Conservation (phyloP, 1,140 invertebrate species). For the Euwallacea similis region DNA sequence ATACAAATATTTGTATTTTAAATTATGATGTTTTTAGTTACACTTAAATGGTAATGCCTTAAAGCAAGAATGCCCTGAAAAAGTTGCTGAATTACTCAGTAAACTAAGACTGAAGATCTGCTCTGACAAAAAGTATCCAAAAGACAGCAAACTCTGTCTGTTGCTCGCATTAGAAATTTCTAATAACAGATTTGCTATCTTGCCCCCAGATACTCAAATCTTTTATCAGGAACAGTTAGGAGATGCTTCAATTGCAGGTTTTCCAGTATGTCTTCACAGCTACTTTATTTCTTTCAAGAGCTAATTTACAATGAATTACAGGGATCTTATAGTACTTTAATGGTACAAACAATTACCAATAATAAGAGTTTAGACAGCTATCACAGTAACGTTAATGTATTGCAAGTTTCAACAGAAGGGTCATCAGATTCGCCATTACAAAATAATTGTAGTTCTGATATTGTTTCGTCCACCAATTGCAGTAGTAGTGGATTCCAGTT, state of each 20-base stretch:
- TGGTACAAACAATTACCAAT: constrained; percentile 41
- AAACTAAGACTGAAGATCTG: constrained; percentile 40
- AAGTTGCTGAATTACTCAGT: constrained; percentile 42
- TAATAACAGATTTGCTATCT: constrained; percentile 42
- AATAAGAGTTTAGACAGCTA: constrained; percentile 44
- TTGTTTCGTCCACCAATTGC: constrained; percentile 2
- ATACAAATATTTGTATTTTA: constrained; percentile 4
- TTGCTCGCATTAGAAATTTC: constrained; percentile 45
- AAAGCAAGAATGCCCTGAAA: constrained; percentile 39
- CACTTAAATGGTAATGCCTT: constrained; percentile 45
- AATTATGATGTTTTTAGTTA: constrained; percentile 41
- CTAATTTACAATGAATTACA: constrained; percentile 26
- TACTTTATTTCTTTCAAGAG: neutral
- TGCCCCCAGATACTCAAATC: constrained; percentile 43
- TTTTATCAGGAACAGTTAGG: constrained; percentile 49
- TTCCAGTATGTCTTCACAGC: constrained; percentile 39
- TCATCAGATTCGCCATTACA: constrained; percentile 4
- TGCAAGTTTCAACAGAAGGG: constrained; percentile 43
- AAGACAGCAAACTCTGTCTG: constrained; percentile 45
- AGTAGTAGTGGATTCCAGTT: constrained; percentile 21
- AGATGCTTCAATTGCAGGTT: constrained; percentile 42
- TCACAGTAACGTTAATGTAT: constrained; percentile 46
- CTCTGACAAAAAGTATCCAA: constrained; percentile 36
- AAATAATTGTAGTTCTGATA: constrained; percentile 6
- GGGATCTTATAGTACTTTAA: constrained; percentile 39